Evolutionary conservation across 2,888 invertebrate genomes (phyloP), one percentile per base, ranked within the genome.

Genomic region (Chymomyza caudatula): DNA sequence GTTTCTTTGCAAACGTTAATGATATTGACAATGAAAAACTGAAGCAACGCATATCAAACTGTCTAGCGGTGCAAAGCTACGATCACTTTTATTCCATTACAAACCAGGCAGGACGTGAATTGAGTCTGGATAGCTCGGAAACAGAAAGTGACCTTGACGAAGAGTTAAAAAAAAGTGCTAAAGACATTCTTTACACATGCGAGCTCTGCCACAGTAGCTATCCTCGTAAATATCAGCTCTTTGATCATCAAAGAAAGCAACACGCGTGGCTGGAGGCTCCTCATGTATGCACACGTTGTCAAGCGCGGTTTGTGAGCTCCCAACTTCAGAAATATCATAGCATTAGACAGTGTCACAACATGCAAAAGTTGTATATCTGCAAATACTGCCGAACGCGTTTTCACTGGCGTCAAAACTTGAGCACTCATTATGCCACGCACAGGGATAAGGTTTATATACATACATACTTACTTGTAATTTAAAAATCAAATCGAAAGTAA

Each of bases 291-390:
- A 88, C 88, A 49, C 85, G 90, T n/a, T 92, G 92, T 75, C 83
- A 88, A 4, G 91, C 91, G 90, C 80, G 90, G 17, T 92, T 92
- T 76, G 91, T 91, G 0, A 89, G 91, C 1, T 77, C 90, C 2
- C 90, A 89, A 60, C 88, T 91, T 3, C 91, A 92, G 1, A 85
- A 89, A 0, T 90, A 91, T 1, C 92, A 92, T 91, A 3, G 91
- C 90, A 76, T 90, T 89, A 57, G 88, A 85, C 76, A 83, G 23
- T 88, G 85, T 29, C 65, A 72, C n/a, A 77, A 81, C 54, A 42
- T 15, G 13, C 64, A 69, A 6, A 85, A 85, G 55, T 60, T 65
- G 11, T 71, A 65, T 22, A 67, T 62, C 19, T 85, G 85, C 51
- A 67, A 70, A 22, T 55, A 61, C 19, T 85, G 85, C 57, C 69